phyloP scores from a whole-genome alignment of 2,113 vertebrate genomes.

The Anolis carolinensis region DNA sequence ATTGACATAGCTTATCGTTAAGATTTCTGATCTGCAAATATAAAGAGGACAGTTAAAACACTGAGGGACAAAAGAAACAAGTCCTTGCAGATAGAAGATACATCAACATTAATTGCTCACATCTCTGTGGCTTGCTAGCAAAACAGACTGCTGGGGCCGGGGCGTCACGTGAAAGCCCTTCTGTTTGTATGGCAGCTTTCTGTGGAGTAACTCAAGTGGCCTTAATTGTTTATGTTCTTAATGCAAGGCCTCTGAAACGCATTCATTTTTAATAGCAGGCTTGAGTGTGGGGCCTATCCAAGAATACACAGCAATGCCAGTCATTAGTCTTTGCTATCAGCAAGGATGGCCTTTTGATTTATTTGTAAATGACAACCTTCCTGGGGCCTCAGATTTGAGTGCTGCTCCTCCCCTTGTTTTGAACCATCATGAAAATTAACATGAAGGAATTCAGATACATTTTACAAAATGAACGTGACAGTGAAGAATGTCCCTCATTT shows the following conservation, averaged over 20 bases:
- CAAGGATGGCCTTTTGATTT: conserved; percentile 80
- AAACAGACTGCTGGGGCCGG: conserved; percentile 66
- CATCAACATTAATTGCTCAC: conserved; percentile 71
- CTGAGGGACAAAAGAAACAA: conserved; percentile 53
- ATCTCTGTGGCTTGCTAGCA: conserved; percentile 60
- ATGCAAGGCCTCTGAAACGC: conserved; percentile 80
- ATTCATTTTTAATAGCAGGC: conserved; percentile 85
- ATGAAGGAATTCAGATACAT: conserved; percentile 73
- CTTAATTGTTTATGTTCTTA: conserved; percentile 85
- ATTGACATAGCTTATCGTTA: conserved; percentile 22
- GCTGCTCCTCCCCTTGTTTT: conserved; percentile 58
- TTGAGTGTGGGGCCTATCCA: conserved; percentile 77
- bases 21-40: conserved; percentile 37
- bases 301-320: conserved; percentile 78
- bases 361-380: conserved; percentile 81
- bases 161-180: conserved; percentile 70
- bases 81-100: conserved; percentile 58
- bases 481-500: conserved; percentile 42
- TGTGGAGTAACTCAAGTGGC: conserved; percentile 78
- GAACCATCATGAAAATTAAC: conserved; percentile 74
- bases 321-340: conserved; percentile 70
- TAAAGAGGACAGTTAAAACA: conserved; percentile 48
- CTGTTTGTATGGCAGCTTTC: conserved; percentile 73
- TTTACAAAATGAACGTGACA: conserved; percentile 68
- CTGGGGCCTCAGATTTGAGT: conserved; percentile 72